Evolutionary conservation across 2,888 invertebrate genomes (phyloP).

Genomic region (Atherix ibis): DNA sequence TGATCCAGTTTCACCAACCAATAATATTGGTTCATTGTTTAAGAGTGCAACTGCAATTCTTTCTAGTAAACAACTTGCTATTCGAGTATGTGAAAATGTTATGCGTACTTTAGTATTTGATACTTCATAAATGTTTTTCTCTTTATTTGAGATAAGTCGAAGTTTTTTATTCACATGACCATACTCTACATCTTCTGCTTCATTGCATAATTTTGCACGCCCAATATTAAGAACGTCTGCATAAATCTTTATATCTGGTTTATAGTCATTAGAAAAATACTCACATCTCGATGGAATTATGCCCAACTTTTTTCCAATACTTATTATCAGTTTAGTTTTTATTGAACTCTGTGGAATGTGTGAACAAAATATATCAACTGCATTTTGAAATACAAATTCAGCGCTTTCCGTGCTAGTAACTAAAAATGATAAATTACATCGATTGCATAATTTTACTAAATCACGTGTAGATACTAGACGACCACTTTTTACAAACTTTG

Average conservation of each 20-base stretch:
- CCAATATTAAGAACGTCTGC: conserved; percentile 50
- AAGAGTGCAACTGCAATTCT: conserved; percentile 70
- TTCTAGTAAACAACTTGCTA: conserved; percentile 70
- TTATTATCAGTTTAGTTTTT: conserved; percentile 50
- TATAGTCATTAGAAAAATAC: conserved; percentile 60
- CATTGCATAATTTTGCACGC: conserved; percentile 25
- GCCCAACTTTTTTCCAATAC: conserved; percentile 66
- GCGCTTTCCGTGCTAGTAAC: conserved; percentile 43
- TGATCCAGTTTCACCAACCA: conserved; percentile 97
- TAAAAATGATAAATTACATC: conserved; percentile 59
- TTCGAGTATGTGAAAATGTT: conserved; percentile 70
- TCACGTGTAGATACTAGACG: conserved; percentile 70
- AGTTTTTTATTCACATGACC: conserved; percentile 17
- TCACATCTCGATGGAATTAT: conserved; percentile 68
- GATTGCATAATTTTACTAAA: conserved; percentile 78
- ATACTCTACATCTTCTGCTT: conserved; percentile 3
- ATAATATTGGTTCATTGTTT: conserved; percentile 73
- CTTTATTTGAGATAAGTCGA: conserved; percentile 17
- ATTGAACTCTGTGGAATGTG: conserved; percentile 50
- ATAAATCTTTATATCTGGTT: conserved; percentile 51
- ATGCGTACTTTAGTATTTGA: conserved; percentile 8
- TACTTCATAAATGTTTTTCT: conserved; percentile 10
- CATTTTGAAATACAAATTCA: conserved; percentile 55
- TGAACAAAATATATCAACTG: conserved; percentile 80
- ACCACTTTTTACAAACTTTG: conserved; percentile 28